Evolutionary conservation across 2,113 vertebrate genomes (phyloP), one percentile per base, ranked within the genome.

Genomic region (Myrmecobius fasciatus): DNA sequence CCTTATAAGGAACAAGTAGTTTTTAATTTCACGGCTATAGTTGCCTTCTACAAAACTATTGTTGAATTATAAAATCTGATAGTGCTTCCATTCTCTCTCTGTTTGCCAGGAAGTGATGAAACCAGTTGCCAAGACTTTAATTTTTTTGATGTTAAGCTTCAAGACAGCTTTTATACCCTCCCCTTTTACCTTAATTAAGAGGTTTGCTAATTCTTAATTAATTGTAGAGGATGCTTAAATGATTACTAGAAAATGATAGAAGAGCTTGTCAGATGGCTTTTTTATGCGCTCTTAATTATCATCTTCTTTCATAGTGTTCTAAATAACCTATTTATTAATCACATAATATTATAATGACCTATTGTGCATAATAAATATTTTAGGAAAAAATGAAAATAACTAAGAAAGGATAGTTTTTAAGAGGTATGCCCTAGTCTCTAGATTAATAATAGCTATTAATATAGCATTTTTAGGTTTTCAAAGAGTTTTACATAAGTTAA

Each of bases 321-420:
- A 43, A 83, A 83, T 83, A 83, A 67, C 31, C 31, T 60, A 17
- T 83, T 6, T 83, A 17, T 83, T 83, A 83, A 83, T 43, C 36
- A 43, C n/a, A 83, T 67, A 12, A 67, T n/a, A 75, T 75, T 75
- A n/a, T 83, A n/a, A 9, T 8, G n/a, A 43, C 20, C n/a, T n/a
- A 43, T 43, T 17, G 24, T 83, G 36, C 60, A n/a, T 75, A 49
- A n/a, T 22, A 49, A 90, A 49, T 90, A 49, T 49, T 49, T 28
- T 28, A 90, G 89, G 47, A 48, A 90, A 51, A 25, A 90, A 90
- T 90, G 46, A 90, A 90, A 47, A 28, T 90, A 51, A 90, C 47
- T 90, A 95, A 97, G 97, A 98, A 36, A 48, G 96, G 90, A 0
- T 75, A 94, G 8, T 95, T 91, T 95, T 94, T 97, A 97, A 96